Evolutionary conservation across 2,113 vertebrate genomes (phyloP).

Genomic region (Oncorhynchus gorbuscha): DNA sequence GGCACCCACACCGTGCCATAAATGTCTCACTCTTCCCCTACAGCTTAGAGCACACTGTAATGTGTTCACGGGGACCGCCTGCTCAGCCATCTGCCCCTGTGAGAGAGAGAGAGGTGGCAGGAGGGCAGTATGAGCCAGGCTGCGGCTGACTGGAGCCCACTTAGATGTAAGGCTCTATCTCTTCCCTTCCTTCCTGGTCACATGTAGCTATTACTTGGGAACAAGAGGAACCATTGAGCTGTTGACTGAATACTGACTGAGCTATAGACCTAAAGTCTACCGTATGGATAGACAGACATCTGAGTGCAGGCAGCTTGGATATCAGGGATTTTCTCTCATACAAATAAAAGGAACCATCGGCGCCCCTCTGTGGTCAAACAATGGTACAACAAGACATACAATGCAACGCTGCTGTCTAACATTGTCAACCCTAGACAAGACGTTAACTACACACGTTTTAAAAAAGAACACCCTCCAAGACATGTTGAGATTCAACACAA

Average conservation of each 20-base stretch:
- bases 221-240: not conserved
- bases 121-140: too few species aligned
- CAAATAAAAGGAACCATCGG: conserved; percentile 8
- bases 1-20: not conserved
- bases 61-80: not conserved
- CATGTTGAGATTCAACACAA: conserved; percentile 16
- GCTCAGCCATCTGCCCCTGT: conserved; percentile 1
- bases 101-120: too few species aligned
- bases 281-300: not conserved
- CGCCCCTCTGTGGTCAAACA: conserved; percentile 46
- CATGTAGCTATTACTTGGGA: not conserved
- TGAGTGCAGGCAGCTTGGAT: not conserved
- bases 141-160: not conserved
- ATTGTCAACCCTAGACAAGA: not conserved
- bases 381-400: not conserved
- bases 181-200: not conserved
- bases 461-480: conserved; percentile 11
- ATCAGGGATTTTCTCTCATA: not conserved
- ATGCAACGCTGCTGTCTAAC: not conserved
- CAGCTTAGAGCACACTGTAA: not conserved
- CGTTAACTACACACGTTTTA: not conserved
- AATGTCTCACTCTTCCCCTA: not conserved
- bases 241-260: not conserved
- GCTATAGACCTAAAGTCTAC: not conserved
- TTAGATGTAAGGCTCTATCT: not conserved